Evolutionary conservation across 2,113 vertebrate species (phyloP).

Genomic region (Mustelus asterias): DNA sequence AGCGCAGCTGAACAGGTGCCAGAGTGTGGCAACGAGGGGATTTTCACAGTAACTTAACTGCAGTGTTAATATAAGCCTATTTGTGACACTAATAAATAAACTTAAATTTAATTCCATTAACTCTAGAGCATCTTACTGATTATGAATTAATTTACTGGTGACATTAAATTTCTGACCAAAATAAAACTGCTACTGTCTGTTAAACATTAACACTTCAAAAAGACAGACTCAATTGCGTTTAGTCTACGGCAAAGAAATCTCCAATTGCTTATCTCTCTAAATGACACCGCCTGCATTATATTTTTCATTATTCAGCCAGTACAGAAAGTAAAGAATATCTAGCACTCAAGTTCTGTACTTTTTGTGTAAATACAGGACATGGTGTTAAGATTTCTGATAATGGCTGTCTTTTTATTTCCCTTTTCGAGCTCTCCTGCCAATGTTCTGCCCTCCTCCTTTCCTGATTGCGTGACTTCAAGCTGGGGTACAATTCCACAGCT

Average conservation of each 20-base stretch:
- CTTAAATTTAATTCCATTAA: neutral
- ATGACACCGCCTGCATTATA: neutral
- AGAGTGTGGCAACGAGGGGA: no score
- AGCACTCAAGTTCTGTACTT: neutral
- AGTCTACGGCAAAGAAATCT: neutral
- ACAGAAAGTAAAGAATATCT: neutral
- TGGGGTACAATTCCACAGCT: neutral
- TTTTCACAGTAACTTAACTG: no score
- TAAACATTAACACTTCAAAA: neutral
- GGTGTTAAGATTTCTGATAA: neutral
- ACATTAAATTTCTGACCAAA: neutral
- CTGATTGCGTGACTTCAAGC: neutral
- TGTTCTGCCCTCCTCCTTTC: neutral
- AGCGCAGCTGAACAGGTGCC: no score
- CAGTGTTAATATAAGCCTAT: no score
- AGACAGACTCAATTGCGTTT: neutral
- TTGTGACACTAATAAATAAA: no score
- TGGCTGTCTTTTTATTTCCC: neutral
- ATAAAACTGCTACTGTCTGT: neutral
- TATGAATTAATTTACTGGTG: neutral
- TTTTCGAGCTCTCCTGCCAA: neutral
- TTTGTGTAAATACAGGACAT: neutral
- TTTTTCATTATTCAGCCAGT: neutral
- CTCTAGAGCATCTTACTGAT: constrained; percentile 1
- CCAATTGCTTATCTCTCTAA: neutral